These are phyloP conservation scores for Augochlorella aurata DNA, from an alignment of 2,888 invertebrate species.

Conservation along the genomic window DNA sequence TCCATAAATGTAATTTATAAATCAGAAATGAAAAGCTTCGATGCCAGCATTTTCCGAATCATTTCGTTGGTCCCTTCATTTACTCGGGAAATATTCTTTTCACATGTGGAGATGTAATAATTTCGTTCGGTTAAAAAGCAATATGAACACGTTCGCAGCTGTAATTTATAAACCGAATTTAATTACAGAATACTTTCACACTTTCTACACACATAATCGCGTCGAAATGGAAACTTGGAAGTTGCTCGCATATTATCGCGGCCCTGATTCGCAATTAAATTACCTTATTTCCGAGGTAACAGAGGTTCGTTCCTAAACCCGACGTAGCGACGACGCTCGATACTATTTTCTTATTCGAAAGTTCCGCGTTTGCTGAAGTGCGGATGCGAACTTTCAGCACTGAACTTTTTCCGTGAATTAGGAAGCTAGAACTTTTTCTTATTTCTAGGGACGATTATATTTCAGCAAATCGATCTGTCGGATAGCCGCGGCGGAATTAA, in stretches of 20 bases:
- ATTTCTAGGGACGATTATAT: conserved; percentile 33
- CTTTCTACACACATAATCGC: not conserved
- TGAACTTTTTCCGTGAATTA: conserved; percentile 56
- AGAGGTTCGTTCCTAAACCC: conserved; percentile 42
- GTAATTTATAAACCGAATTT: not conserved
- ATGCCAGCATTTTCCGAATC: not conserved
- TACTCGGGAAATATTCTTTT: not conserved
- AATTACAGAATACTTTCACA: not conserved
- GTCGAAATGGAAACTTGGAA: conserved; percentile 1
- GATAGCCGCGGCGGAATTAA: conserved; percentile 15
- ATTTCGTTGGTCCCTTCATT: not conserved
- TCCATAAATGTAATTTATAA: not conserved
- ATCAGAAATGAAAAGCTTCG: not conserved
- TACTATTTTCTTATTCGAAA: conserved; percentile 48
- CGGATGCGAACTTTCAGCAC: conserved; percentile 39
- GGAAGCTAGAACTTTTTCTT: conserved; percentile 41
- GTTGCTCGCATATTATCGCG: not conserved
- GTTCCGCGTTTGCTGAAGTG: conserved; percentile 50
- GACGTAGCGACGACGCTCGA: conserved; percentile 30
- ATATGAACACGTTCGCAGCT: not conserved
- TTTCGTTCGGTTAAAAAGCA: not conserved
- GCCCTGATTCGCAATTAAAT: conserved; percentile 56
- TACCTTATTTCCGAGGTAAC: conserved; percentile 43
- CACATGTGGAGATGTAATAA: not conserved
- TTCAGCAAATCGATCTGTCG: conserved; percentile 24